Evolutionary conservation across 1,140 invertebrate genomes (phyloP).

Genomic region (Tetranychus cinnabarinus): DNA sequence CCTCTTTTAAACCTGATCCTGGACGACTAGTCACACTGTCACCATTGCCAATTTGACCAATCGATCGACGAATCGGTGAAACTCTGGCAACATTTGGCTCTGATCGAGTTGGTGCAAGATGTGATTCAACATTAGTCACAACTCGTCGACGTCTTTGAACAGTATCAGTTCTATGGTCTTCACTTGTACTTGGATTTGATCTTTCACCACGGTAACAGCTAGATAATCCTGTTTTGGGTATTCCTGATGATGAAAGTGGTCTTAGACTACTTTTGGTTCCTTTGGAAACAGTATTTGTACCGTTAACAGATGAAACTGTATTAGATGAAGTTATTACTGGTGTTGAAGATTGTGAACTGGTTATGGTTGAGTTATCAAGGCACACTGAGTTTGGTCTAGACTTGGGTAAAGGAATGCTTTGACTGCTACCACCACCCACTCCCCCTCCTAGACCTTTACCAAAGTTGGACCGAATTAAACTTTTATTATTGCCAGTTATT

Average conservation of each 20-base stretch:
- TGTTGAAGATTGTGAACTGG: neutral
- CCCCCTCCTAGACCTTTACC: neutral
- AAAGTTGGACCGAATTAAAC: neutral
- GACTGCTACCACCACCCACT: neutral
- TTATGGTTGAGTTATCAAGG: neutral
- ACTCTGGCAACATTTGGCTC: conserved; percentile 2
- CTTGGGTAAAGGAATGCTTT: neutral
- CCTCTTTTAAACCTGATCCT: too few species aligned
- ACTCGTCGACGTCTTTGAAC: neutral
- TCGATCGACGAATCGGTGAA: neutral
- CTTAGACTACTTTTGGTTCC: neutral
- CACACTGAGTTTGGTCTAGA: neutral
- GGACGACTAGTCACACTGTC: too few species aligned
- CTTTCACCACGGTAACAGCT: neutral
- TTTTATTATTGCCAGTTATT: neutral
- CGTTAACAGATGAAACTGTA: too few species aligned
- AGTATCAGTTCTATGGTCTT: neutral
- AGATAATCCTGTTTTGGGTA: neutral
- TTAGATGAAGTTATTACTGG: too few species aligned
- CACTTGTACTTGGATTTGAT: neutral
- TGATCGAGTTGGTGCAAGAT: neutral
- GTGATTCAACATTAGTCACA: neutral
- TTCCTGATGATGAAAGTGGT: neutral
- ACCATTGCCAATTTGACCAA: neutral
- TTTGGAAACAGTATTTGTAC: neutral